Conservation (phyloP, 2,888 invertebrate species). For the Mythimna pallens region DNA sequence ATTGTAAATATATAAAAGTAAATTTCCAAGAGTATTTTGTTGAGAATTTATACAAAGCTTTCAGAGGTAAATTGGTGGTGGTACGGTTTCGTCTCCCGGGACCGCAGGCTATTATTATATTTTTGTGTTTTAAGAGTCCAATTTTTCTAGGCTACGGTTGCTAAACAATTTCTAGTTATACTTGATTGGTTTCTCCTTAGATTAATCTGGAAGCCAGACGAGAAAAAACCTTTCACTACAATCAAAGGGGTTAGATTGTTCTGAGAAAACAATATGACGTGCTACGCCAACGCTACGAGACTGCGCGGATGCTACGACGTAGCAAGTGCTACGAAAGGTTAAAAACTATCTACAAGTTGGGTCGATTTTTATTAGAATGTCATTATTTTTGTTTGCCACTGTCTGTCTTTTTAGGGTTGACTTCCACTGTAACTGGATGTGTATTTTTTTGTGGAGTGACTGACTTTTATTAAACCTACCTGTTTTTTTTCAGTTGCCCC, state of each 20-base stretch:
- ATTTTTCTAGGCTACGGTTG: slow-evolving; percentile 27
- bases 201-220: slow-evolving; percentile 9
- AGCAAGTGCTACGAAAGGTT: slow-evolving; percentile 29
- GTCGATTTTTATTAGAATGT: slow-evolving; percentile 1
- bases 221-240: slow-evolving; percentile 8
- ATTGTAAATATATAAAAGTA: slow-evolving; percentile 66
- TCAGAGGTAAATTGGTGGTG: slow-evolving; percentile 45
- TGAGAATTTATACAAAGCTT: slow-evolving; percentile 65
- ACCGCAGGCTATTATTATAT: slow-evolving; percentile 33
- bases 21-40: slow-evolving; percentile 60
- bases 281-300: slow-evolving; percentile 23
- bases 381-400: no score
- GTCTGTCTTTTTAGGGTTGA: no score
- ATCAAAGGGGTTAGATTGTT: slow-evolving; percentile 16
- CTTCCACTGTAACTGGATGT: no score
- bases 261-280: neutral
- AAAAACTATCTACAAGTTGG: neutral
- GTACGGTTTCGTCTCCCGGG: slow-evolving; percentile 48
- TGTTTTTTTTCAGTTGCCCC: no score
- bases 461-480: no score
- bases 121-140: slow-evolving; percentile 28
- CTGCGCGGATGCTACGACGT: slow-evolving; percentile 42
- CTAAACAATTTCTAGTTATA: slow-evolving; percentile 19
- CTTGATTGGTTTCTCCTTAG: slow-evolving; percentile 34
- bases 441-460: no score